Conservation (phyloP, 2,888 invertebrate species). For the Catocala fraxini region DNA sequence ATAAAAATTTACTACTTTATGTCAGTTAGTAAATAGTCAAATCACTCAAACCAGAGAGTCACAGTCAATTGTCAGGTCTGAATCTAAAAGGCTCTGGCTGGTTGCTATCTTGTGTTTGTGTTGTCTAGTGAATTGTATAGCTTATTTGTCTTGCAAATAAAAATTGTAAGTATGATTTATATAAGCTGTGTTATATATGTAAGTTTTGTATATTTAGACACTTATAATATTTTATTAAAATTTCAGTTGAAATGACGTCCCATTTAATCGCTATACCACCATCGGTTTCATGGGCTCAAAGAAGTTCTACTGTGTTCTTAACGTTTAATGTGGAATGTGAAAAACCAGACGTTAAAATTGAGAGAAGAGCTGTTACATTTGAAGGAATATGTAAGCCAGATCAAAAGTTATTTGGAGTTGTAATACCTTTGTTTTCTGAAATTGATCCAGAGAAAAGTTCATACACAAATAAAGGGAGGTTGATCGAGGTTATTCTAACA, state of each 20-base stretch:
- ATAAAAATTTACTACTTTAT: too few relatives aligned
- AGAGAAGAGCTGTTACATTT: slow-evolving; percentile 90
- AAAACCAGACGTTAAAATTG: slow-evolving; percentile 91
- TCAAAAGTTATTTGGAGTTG: slow-evolving; percentile 94
- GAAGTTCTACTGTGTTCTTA: slow-evolving; percentile 92
- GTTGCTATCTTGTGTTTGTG: too few relatives aligned
- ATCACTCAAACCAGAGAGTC: too few relatives aligned
- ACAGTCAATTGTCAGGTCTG: too few relatives aligned
- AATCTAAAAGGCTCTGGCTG: too few relatives aligned
- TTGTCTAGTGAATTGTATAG: too few relatives aligned
- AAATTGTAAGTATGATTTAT: background rate
- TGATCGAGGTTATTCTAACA: slow-evolving; percentile 90
- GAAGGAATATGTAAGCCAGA: slow-evolving; percentile 95
- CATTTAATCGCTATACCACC: slow-evolving; percentile 82
- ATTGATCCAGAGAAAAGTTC: slow-evolving; percentile 93
- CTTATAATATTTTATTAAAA: slow-evolving; percentile 8
- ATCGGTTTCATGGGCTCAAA: slow-evolving; percentile 97
- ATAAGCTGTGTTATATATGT: too few relatives aligned
- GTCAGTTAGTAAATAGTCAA: too few relatives aligned
- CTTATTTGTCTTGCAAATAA: background rate
- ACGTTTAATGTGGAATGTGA: slow-evolving; percentile 96
- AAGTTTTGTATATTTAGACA: too few relatives aligned
- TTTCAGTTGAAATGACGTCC: slow-evolving; percentile 62
- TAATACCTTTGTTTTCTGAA: slow-evolving; percentile 94
- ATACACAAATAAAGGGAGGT: slow-evolving; percentile 90